phyloP scores from a whole-genome alignment of 1,140 invertebrate genomes.

The Drosophila subobscura region DNA sequence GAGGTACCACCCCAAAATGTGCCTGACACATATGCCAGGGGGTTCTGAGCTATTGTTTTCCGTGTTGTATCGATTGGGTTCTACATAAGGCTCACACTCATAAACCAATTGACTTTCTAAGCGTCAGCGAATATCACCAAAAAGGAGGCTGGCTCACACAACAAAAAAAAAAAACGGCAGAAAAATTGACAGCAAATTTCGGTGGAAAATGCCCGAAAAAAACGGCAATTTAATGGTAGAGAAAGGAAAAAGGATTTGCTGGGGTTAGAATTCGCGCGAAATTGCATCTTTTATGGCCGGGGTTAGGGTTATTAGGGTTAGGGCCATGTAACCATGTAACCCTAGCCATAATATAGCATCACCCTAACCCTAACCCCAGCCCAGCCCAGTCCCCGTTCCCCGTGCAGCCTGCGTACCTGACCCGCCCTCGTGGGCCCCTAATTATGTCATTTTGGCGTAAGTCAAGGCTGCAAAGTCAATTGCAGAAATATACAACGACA shows the following conservation, averaged over 20 bases:
- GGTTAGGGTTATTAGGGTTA: constrained; percentile 30
- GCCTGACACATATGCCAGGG: not conserved
- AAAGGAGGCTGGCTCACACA: constrained; percentile 3
- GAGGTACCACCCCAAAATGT: not conserved
- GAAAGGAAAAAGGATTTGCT: constrained; percentile 68
- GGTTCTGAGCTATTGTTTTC: not conserved
- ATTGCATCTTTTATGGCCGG: constrained; percentile 67
- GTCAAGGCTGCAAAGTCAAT: constrained; percentile 79
- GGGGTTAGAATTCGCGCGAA: constrained; percentile 67
- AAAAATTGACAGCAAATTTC: constrained; percentile 48
- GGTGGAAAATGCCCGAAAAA: constrained; percentile 38
- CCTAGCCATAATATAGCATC: constrained; percentile 34
- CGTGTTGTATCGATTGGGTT: not conserved
- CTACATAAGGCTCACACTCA: constrained; percentile 16
- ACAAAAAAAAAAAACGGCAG: constrained; percentile 21
- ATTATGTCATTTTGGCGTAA: constrained; percentile 77
- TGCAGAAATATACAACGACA: constrained; percentile 46
- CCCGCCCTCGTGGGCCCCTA: constrained; percentile 37
- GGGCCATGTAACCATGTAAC: constrained; percentile 45
- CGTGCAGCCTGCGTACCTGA: constrained; percentile 43
- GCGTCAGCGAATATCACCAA: constrained; percentile 37
- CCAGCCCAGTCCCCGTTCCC: constrained; percentile 2
- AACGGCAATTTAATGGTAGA: constrained; percentile 46
- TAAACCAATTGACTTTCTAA: constrained; percentile 78
- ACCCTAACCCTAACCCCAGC: constrained; percentile 18